Base-by-base conservation (phyloP, 2,888 invertebrate genomes). In the Xanthostigma xanthostigma region DNA sequence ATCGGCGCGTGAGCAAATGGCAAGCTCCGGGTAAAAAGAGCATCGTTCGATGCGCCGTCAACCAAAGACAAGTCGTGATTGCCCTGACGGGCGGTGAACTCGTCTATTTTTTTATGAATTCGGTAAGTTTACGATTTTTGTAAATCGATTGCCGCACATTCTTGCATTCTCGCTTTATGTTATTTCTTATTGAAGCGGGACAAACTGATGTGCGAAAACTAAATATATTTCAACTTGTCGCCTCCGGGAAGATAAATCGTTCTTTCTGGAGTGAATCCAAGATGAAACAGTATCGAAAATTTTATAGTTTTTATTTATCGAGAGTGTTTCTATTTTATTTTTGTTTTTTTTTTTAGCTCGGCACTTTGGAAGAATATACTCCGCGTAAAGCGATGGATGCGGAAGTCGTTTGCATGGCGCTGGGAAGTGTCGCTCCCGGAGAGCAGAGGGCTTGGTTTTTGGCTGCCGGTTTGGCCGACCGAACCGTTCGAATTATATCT, bases 51-150 rank as follows among this genome's bases (percentile, higher is more conserved):
- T 98, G 97, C 68, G 97, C 98, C 0, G 93, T 99, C 13, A 99
- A 98, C 71, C 92, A 95, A 65, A 76, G 96, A 52, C 98, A 98
- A 72, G 96, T 98, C 35, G 96, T 97, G 1, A 97, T 98, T 54
- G 96, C 98, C 2, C 71, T 99, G 42, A 91, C 93, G 37, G 97
- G 96, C 3, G 93, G 96, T 38, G 98, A 98, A 72, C 73, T 99
- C 51, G 95, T 98, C 41, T 98, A 97, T 71, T 98, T 98, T 66
- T 97, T 98, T 75, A 93, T 98, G 94, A 97, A 98, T 68, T 87
- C 93, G 56, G 94, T 95, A 78, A 82, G 87, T 74, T 65, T 48
- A 45, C 10, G 41, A 34, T 13, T 50, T 12, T 38, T 17, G 6
- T 13, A 9, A 12, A 42, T 46, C 34, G 10, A 9, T 14, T 13